Base-by-base conservation (phyloP, 2,113 vertebrate genomes). In the Podarcis raffonei region DNA sequence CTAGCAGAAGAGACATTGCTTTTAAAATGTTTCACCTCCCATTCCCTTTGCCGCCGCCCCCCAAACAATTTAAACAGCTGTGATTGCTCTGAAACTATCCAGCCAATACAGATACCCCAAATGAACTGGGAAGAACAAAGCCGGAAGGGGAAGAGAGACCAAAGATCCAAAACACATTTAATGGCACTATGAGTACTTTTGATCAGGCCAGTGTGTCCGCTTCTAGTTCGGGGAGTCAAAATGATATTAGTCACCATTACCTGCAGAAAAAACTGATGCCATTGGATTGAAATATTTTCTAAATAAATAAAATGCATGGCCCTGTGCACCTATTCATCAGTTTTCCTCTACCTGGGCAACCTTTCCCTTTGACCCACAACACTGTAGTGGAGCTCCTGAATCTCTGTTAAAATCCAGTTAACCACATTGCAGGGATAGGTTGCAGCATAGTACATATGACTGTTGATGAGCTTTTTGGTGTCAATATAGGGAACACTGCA, bases 121-220 rank as follows among this genome's bases (percentile, higher is more conserved):
- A 30, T 81, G 15, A 65, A 53, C 37, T 48, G 30, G 39, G 8
- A 74, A 65, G 35, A 75, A 85, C 35, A 80, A 81, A 81, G n/a
- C 81, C 37, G 57, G 72, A 83, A 88, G 37, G 37, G 81, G n/a
- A 76, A 66, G 69, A 81, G 69, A 66, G 72, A 88, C 62, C 87
- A 88, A 82, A 75, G 27, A 32, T 66, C 39, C 30, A 79, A 74
- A 83, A 66, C 37, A 65, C 6, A 18, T 48, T 53, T 15, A 35
- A 77, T 66, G n/a, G 69, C 69, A 16, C 22, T 42, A 66, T 65
- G 59, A 30, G 22, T 42, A 66, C 25, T 1, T 77, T 37, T 39
- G 15, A 42, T 48, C 25, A 69, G 62, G 25, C 37, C 35, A 83
- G 6, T 69, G 15, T 69, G 5, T 35, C 3, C 12, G 42, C 22